Evolutionary conservation across 1,140 invertebrate genomes (phyloP).

Genomic region (Drosophila virilis): DNA sequence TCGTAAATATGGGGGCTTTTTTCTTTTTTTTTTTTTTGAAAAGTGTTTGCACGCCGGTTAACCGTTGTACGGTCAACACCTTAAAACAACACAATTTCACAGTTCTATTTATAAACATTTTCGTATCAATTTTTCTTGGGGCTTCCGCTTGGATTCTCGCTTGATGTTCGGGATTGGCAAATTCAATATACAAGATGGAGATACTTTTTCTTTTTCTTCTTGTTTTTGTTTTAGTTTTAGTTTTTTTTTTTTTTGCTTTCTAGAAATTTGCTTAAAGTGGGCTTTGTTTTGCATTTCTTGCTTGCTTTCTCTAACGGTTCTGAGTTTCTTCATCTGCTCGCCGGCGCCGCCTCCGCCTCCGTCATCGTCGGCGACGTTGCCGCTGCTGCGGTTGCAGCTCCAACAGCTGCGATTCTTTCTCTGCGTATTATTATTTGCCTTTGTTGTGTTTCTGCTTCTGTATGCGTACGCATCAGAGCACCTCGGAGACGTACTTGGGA

Average conservation of each 20-base stretch:
- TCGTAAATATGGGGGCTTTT: conserved; percentile 29
- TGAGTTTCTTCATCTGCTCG: conserved; percentile 31
- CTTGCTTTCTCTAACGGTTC: conserved; percentile 25
- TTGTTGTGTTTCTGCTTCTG: conserved; percentile 69
- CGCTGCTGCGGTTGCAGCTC: conserved; percentile 10
- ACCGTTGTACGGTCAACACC: conserved; percentile 59
- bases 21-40: conserved; percentile 29
- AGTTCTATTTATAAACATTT: conserved; percentile 60
- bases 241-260: conserved; percentile 12
- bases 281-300: conserved; percentile 26
- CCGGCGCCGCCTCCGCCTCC: background rate
- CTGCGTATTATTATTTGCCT: conserved; percentile 60
- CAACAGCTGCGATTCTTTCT: conserved; percentile 13
- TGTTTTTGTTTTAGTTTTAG: conserved; percentile 32
- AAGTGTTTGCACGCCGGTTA: conserved; percentile 56
- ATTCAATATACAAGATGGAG: conserved; percentile 83
- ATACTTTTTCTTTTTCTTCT: conserved; percentile 68
- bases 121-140: conserved; percentile 43
- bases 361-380: background rate
- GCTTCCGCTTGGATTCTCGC: conserved; percentile 23
- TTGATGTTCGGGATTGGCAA: conserved; percentile 57
- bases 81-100: conserved; percentile 70
- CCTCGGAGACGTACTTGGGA: conserved; percentile 80
- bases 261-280: conserved; percentile 34
- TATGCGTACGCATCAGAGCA: conserved; percentile 82